Evolutionary conservation across 1,140 invertebrate genomes (phyloP), one percentile per base, ranked within the genome.

Genomic region (Arctopsyche grandis): DNA sequence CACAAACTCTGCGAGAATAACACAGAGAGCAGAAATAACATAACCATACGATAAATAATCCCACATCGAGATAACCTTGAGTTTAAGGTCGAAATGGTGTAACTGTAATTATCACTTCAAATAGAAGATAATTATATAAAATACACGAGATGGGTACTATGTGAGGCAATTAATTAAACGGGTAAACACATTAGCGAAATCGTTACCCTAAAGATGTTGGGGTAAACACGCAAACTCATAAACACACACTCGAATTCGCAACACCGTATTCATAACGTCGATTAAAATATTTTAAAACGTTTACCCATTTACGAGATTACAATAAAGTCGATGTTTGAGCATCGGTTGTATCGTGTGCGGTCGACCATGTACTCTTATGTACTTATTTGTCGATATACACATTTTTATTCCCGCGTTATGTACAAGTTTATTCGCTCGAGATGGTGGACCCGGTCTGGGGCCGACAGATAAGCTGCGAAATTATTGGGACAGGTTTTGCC

Each of bases 381-480:
- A 38, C 29, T 4, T 38, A 38, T 38, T n/a, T 38, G 29, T 38
- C 29, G 29, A 38, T 38, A 38, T 7, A 38, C 29, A 38, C 29
- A 38, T 38, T 38, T 38, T 38, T 38, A 38, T 38, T 38, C 7
- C 7, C 29, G 29, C 29, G 29, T 38, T 38, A 7, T 38, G 29
- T 38, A 38, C 29, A 38, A 38, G 16, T 52, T 14, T 52, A 14
- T 12, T 52, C 48, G 12, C 1, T 12, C 16, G 16, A 52, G 48
- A 52, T 14, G 9, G 58, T 22, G 16, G 24, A 66, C 5, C 48
- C 29, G 29, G 44, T 14, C 46, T 74, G 71, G 71, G 29, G 46
- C n/a, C 12, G 48, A 9, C 24, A 74, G 71, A 74, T 74, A 74
- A 74, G 71, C 71, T 9, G 52, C 52, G 38, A 74, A 74, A 74